Conservation (phyloP, 2,888 invertebrate genomes). For the Plagiodera versicolora region DNA sequence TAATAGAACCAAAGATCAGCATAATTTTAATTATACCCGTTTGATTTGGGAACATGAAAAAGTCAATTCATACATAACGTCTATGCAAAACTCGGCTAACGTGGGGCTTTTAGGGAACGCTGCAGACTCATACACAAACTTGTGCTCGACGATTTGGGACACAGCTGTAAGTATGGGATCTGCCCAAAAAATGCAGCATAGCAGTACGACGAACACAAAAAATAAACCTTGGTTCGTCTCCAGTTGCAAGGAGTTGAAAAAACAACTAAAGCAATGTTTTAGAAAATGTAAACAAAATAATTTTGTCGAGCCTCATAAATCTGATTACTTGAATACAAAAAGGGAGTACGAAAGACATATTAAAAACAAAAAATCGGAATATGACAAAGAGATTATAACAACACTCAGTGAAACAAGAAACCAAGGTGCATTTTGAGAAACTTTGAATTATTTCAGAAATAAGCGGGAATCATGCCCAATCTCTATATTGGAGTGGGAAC, state of each 20-base stretch:
- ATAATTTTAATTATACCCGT: not conserved
- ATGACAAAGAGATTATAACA: not conserved
- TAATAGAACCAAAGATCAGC: not conserved
- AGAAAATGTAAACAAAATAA: not conserved
- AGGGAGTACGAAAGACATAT: constrained; percentile 1
- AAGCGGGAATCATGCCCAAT: not conserved
- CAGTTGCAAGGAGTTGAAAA: not conserved
- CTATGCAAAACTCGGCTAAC: constrained; percentile 2
- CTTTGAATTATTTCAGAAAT: not conserved
- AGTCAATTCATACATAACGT: not conserved
- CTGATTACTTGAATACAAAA: not conserved
- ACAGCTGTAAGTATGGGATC: not conserved
- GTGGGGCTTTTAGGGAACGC: not conserved
- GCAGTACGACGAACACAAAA: not conserved
- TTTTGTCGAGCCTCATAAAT: not conserved
- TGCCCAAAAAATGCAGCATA: not conserved
- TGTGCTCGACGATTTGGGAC: not conserved
- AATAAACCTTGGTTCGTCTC: constrained; percentile 4
- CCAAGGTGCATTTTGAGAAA: not conserved
- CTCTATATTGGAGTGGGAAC: not conserved
- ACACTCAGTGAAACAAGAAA: not conserved
- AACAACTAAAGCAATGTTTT: not conserved
- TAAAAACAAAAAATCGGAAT: not conserved
- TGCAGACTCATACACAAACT: constrained; percentile 1
- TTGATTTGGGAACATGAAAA: not conserved